These are phyloP conservation scores for Cassiopea xamachana DNA, from an alignment of 30 jellyfish, hydroid and myxozoan genomes.

Conservation along the genomic window DNA sequence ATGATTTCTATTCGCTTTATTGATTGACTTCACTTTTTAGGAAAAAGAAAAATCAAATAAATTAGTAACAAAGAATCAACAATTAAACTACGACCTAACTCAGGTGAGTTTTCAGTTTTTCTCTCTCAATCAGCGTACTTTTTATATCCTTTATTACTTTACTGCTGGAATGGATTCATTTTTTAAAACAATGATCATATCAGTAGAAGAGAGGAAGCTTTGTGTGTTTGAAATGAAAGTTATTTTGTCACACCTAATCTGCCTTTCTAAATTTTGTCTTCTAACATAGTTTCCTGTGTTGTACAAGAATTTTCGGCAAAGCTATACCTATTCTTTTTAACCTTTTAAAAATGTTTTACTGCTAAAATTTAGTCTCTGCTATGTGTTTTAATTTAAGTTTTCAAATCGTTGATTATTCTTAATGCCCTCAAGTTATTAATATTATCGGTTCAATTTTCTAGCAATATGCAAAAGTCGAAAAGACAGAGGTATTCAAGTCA, in stretches of 20 bases:
- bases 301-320: too few species aligned
- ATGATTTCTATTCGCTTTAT: neutral
- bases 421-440: neutral
- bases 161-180: neutral
- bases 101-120: conserved; percentile 30
- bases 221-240: too few species aligned
- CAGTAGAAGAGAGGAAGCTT: too few species aligned
- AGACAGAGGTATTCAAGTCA: conserved; percentile 2
- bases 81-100: conserved; percentile 53
- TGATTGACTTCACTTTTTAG: conserved; percentile 18
- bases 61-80: conserved; percentile 69
- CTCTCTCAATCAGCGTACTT: neutral
- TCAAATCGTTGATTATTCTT: neutral
- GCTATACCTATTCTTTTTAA: too few species aligned
- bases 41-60: conserved; percentile 84
- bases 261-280: too few species aligned
- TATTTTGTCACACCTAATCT: too few species aligned
- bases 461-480: conserved; percentile 11
- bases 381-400: too few species aligned
- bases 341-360: too few species aligned
- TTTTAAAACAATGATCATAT: too few species aligned
- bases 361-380: too few species aligned
- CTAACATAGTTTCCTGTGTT: too few species aligned
- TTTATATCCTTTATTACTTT: neutral
- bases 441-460: neutral